Percentiles rank a stretch among this genome's conserved stretches.
phyloP scores from a whole-genome alignment of 2,113 vertebrate species.

The Dinomys branickii region DNA sequence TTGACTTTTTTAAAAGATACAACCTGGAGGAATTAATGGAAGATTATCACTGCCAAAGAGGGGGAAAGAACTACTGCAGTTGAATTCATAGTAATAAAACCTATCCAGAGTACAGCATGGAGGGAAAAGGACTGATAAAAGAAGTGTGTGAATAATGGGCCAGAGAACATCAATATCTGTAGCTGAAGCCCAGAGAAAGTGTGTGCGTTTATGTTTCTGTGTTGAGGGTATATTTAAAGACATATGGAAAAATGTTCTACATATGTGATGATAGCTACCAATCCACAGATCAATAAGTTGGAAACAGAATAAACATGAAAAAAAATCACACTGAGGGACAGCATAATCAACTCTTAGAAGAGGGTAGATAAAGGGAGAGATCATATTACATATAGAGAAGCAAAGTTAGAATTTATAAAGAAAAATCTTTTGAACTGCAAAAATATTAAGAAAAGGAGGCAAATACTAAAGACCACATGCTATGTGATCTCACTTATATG shows the following conservation, averaged over 20 bases:
- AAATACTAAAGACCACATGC: neutral
- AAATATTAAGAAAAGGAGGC: neutral
- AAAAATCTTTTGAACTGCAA: neutral
- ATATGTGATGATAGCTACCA: neutral
- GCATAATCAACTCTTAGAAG: neutral
- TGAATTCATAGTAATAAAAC: neutral
- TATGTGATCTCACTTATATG: neutral
- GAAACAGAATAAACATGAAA: neutral
- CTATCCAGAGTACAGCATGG: neutral
- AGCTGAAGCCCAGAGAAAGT: neutral
- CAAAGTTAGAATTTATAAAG: neutral
- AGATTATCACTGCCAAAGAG: neutral
- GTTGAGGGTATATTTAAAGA: neutral
- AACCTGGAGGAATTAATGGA: neutral
- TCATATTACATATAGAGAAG: neutral
- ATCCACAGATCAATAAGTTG: neutral
- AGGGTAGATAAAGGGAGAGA: neutral
- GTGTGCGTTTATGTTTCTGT: neutral
- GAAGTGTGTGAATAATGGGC: neutral
- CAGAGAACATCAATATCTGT: neutral
- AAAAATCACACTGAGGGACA: neutral
- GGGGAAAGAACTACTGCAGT: neutral
- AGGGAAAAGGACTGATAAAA: neutral
- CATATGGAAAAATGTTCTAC: neutral
- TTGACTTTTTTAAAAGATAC: neutral